phyloP scores from a whole-genome alignment of 2,888 invertebrate species.

The Polydrusus pterygomalis region DNA sequence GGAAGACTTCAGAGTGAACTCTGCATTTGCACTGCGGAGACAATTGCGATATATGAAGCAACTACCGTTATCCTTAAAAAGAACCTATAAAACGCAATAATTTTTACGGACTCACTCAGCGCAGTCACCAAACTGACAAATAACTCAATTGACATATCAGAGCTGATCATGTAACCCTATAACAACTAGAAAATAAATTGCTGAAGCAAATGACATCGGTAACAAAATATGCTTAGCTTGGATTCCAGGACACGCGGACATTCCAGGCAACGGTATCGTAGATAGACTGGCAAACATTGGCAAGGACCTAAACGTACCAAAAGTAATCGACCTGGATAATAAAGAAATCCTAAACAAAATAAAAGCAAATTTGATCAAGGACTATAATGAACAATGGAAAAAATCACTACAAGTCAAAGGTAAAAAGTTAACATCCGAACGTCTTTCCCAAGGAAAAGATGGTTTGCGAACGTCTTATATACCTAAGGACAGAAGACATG shows the following conservation, averaged over 20 bases:
- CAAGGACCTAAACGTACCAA: conserved; percentile 19
- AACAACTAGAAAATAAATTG: background rate
- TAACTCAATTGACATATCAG: background rate
- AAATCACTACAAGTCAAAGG: background rate
- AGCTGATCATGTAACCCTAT: background rate
- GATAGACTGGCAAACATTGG: conserved; percentile 32
- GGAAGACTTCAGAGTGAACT: conserved; percentile 1
- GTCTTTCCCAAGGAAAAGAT: background rate
- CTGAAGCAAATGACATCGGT: no score
- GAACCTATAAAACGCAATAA: no score
- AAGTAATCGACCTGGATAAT: background rate
- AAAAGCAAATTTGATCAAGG: conserved; percentile 2
- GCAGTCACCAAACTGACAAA: no score
- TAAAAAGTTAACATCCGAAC: background rate
- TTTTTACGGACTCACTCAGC: no score
- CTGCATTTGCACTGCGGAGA: no score
- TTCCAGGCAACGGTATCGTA: conserved; percentile 29
- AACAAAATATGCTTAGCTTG: no score
- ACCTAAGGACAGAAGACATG: conserved; percentile 11
- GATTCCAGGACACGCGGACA: no score
- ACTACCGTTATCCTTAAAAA: no score
- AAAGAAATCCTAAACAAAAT: no score
- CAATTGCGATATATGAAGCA: no score
- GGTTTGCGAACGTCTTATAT: background rate
- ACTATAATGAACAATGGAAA: background rate